Conservation (phyloP, 2,113 vertebrate species). For the Gallinago paraguaiae region DNA sequence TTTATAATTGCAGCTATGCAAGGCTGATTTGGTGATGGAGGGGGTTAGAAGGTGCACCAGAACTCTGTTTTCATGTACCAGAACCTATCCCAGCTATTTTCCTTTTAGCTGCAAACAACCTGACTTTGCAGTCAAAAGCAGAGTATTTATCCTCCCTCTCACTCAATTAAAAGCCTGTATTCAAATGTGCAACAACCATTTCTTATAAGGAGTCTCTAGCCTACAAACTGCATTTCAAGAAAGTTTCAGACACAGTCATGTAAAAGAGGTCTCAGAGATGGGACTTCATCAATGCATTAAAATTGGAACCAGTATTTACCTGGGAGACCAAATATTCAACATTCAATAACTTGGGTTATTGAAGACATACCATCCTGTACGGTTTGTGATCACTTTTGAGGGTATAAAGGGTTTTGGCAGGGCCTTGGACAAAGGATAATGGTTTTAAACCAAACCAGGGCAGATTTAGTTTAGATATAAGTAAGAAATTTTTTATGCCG, state of each 20-base stretch:
- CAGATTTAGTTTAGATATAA: background rate
- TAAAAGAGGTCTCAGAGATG: background rate
- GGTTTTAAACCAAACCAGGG: background rate
- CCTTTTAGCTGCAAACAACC: background rate
- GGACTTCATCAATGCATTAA: background rate
- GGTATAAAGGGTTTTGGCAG: background rate
- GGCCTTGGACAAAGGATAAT: background rate
- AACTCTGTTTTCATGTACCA: background rate
- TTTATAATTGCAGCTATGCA: background rate
- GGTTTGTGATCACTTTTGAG: background rate
- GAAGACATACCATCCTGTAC: background rate
- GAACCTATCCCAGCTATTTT: background rate
- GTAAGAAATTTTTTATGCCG: background rate
- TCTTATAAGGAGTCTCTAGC: background rate
- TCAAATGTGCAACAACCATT: rapidly evolving
- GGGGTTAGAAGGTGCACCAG: background rate
- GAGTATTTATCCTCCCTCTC: background rate
- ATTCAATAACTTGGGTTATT: background rate
- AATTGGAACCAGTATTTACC: background rate
- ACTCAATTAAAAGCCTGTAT: background rate
- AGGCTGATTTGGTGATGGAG: background rate
- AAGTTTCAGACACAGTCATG: background rate
- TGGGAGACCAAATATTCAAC: background rate
- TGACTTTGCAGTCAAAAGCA: background rate
- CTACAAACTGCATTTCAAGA: background rate